phyloP scores from a whole-genome alignment of 2,797 vertebrate species.

The Pantherophis vulpinus region DNA sequence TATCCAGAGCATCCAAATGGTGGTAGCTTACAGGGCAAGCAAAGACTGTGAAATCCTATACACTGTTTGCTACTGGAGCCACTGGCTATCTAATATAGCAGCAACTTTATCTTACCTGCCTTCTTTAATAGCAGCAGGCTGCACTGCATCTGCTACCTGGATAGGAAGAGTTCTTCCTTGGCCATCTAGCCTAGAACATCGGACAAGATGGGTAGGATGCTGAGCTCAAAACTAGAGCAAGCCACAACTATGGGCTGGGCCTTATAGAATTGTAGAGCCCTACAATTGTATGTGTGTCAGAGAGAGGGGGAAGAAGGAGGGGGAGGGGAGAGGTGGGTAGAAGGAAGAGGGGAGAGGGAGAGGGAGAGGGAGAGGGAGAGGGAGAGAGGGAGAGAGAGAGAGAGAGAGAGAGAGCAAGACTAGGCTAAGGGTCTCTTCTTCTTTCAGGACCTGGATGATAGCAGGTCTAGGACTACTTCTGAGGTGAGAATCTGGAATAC shows the following conservation, averaged over 20 bases:
- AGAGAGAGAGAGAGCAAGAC: neutral
- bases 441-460: neutral
- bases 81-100: neutral
- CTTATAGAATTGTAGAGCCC: neutral
- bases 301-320: neutral
- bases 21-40: neutral
- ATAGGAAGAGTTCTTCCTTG: neutral
- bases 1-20: neutral
- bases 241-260: neutral
- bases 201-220: neutral
- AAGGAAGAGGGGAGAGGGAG: too few species aligned
- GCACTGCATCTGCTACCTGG: neutral
- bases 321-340: accelerated
- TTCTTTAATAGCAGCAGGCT: neutral
- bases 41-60: neutral
- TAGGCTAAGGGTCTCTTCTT: neutral
- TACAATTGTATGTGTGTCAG: neutral
- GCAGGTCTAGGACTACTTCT: neutral
- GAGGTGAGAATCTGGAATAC: neutral
- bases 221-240: neutral
- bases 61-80: neutral
- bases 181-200: neutral
- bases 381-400: too few species aligned
- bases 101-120: neutral
- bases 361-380: too few species aligned